Conservation (phyloP, 2,797 vertebrate genomes). For the Xiphophorus birchmanni region DNA sequence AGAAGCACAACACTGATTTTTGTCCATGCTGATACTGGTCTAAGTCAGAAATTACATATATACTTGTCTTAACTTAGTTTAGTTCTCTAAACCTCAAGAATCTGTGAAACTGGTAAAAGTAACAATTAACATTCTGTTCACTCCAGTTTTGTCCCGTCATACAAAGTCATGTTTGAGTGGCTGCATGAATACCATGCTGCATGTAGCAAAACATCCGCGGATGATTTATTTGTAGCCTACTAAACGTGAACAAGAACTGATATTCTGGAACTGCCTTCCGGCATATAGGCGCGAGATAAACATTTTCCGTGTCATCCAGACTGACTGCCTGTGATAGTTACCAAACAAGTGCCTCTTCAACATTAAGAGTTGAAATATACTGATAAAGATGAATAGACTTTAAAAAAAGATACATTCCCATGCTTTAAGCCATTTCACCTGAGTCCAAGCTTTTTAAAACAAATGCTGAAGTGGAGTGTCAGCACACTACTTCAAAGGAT, state of each 20-base stretch:
- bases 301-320: slow-evolving; percentile 25
- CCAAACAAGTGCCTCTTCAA: slow-evolving; percentile 29
- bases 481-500: slow-evolving; percentile 41
- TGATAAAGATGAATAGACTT: slow-evolving; percentile 3
- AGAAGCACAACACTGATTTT: neutral
- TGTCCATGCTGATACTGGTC: neutral
- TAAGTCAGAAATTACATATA: neutral
- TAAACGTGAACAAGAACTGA: slow-evolving; percentile 43
- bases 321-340: slow-evolving; percentile 8
- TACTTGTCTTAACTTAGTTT: neutral
- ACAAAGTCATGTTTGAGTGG: slow-evolving; percentile 37
- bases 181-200: slow-evolving; percentile 23
- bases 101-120: slow-evolving; percentile 38
- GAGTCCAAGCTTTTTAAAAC: slow-evolving; percentile 36
- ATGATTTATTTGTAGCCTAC: slow-evolving; percentile 54
- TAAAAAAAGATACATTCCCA: slow-evolving; percentile 11
- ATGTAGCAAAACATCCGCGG: slow-evolving; percentile 37
- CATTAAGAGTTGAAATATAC: slow-evolving; percentile 17
- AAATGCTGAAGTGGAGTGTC: slow-evolving; percentile 27
- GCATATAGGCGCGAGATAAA: slow-evolving; percentile 40
- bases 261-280: slow-evolving; percentile 25
- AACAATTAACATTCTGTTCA: slow-evolving; percentile 33
- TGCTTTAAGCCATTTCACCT: slow-evolving; percentile 36
- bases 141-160: slow-evolving; percentile 38
- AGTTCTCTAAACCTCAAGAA: slow-evolving; percentile 24